phyloP scores from a whole-genome alignment of 2,888 invertebrate genomes.

The Agrenia bidenticulata region DNA sequence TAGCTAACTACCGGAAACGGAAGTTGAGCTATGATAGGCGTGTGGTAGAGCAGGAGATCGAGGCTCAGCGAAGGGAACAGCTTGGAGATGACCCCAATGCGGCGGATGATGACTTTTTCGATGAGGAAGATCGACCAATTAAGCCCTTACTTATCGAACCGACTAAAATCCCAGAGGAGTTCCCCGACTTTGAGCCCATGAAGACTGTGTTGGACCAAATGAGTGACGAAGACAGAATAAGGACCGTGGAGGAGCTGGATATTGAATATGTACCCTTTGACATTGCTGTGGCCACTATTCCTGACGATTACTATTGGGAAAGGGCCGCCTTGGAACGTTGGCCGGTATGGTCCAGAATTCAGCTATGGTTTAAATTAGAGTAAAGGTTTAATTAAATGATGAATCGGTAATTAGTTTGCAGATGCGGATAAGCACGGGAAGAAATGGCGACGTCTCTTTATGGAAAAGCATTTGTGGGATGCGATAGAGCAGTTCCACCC shows the following conservation, averaged over 20 bases:
- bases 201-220: constrained; percentile 31
- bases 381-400: too few relatives aligned
- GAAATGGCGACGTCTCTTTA: constrained; percentile 43
- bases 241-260: constrained; percentile 48
- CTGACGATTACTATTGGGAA: constrained; percentile 51
- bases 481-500: constrained; percentile 50
- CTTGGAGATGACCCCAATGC: constrained; percentile 28
- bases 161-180: constrained; percentile 33
- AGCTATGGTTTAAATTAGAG: constrained; percentile 1
- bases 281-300: constrained; percentile 47
- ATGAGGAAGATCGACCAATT: constrained; percentile 11
- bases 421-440: constrained; percentile 37
- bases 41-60: too few relatives aligned
- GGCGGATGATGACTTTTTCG: constrained; percentile 18
- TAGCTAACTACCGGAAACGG: constrained; percentile 38
- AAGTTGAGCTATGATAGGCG: too few relatives aligned
- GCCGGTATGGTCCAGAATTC: too few relatives aligned
- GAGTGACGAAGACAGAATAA: constrained; percentile 37
- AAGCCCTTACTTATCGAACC: constrained; percentile 16
- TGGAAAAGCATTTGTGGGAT: constrained; percentile 46
- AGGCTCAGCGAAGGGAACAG: too few relatives aligned
- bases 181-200: constrained; percentile 37
- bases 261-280: constrained; percentile 47
- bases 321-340: constrained; percentile 40
- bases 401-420: constrained; percentile 31